Percentiles rank a stretch among this genome's conserved stretches.
phyloP scores from a whole-genome alignment of 2,888 invertebrate genomes.

The Tipula lateralis region DNA sequence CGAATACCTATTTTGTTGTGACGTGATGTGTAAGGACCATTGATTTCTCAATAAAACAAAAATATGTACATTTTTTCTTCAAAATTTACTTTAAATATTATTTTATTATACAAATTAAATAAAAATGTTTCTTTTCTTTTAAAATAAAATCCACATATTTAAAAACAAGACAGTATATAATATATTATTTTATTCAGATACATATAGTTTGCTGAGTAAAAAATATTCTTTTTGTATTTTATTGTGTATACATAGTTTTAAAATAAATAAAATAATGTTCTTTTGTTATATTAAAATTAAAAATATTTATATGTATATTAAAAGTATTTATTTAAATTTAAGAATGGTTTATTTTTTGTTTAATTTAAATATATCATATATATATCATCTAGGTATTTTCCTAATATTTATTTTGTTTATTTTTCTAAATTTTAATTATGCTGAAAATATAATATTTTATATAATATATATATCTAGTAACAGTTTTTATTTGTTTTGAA shows the following conservation, averaged over 20 bases:
- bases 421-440: not conserved
- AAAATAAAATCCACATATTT: slow-evolving; percentile 1
- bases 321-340: not conserved
- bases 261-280: slow-evolving; percentile 1
- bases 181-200: slow-evolving; percentile 11
- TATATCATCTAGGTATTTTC: not conserved
- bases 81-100: not conserved
- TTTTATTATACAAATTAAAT: slow-evolving; percentile 4
- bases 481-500: not conserved
- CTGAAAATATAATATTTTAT: not conserved
- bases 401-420: not conserved
- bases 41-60: slow-evolving; percentile 38
- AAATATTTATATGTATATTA: not conserved
- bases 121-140: not conserved
- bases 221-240: not conserved
- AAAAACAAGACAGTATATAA: not conserved
- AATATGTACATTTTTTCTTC: not conserved
- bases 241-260: not conserved
- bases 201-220: slow-evolving; percentile 1
- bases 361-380: not conserved
- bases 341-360: slow-evolving; percentile 19
- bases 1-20: no score
- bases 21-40: no score
- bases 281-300: not conserved
- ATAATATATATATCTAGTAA: not conserved